Percentiles rank a stretch among this genome's conserved stretches.
These are phyloP conservation scores for Micromys minutus DNA, from an alignment of 2,113 vertebrate genomes.

Conservation along the genomic window DNA sequence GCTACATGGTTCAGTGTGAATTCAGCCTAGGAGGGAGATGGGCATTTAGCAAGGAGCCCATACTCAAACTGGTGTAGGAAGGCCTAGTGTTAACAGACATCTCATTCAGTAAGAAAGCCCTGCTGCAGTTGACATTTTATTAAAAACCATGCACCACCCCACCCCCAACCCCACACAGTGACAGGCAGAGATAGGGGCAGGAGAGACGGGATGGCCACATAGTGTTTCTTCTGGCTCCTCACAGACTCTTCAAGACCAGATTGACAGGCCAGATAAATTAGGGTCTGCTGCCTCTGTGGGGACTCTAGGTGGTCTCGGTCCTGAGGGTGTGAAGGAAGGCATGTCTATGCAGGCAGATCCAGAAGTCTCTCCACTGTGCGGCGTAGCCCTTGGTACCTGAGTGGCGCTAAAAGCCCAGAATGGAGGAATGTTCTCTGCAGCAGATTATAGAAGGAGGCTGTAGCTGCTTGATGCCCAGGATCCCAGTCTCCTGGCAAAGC, in stretches of 20 bases:
- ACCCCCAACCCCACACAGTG: background rate
- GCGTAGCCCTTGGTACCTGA: background rate
- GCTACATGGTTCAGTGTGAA: background rate
- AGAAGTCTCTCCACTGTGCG: background rate
- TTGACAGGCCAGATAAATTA: background rate
- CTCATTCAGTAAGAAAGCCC: background rate
- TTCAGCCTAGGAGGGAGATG: background rate
- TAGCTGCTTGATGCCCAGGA: background rate
- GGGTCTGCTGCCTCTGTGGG: background rate
- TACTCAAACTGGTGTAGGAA: background rate
- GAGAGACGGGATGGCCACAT: background rate
- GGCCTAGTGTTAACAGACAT: background rate
- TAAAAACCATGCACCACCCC: constrained; percentile 27
- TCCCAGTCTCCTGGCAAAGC: background rate
- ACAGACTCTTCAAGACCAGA: background rate
- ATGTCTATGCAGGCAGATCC: background rate
- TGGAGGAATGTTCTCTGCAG: background rate
- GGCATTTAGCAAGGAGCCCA: background rate
- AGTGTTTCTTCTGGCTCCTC: background rate
- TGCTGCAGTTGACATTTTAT: constrained; percentile 57
- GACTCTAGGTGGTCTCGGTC: background rate
- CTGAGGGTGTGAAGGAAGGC: background rate
- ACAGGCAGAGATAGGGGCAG: background rate
- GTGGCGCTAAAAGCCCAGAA: background rate
- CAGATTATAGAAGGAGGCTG: background rate